Evolutionary conservation across 2,888 invertebrate species (phyloP).

Genomic region (Parnassius smintheus): DNA sequence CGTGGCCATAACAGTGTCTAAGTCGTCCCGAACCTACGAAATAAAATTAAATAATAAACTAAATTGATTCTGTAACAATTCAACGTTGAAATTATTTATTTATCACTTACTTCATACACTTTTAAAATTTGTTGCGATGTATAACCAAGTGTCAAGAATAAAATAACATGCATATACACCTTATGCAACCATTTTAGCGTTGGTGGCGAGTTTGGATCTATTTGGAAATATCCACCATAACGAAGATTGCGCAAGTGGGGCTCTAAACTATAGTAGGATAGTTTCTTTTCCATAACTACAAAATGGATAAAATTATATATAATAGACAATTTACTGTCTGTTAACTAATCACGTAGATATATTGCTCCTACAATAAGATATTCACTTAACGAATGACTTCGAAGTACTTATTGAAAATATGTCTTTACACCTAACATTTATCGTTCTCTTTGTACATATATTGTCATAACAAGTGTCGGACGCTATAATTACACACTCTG

Average conservation of each 20-base stretch:
- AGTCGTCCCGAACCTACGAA: slow-evolving; percentile 45
- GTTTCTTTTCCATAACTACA: slow-evolving; percentile 34
- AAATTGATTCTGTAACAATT: neutral
- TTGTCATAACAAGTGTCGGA: neutral
- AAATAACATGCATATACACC: slow-evolving; percentile 42
- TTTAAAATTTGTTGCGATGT: slow-evolving; percentile 49
- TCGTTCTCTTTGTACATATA: neutral
- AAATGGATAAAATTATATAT: neutral
- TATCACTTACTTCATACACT: slow-evolving; percentile 46
- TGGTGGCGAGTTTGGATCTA: slow-evolving; percentile 40
- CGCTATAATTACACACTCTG: neutral
- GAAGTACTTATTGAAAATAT: neutral
- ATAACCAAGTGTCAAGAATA: slow-evolving; percentile 43
- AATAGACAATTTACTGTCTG: too few species aligned
- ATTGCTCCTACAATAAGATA: neutral
- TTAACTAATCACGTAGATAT: too few species aligned
- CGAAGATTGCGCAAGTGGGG: slow-evolving; percentile 46
- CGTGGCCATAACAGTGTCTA: slow-evolving; percentile 51
- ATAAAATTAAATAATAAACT: slow-evolving; percentile 22
- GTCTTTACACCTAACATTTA: neutral
- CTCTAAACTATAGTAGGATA: slow-evolving; percentile 43
- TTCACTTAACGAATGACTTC: neutral
- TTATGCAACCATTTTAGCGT: slow-evolving; percentile 39
- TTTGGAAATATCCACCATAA: slow-evolving; percentile 43
- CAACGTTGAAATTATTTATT: slow-evolving; percentile 2